Evolutionary conservation across 1,140 invertebrate genomes (phyloP).

Genomic region (Drosophila mojavensis): DNA sequence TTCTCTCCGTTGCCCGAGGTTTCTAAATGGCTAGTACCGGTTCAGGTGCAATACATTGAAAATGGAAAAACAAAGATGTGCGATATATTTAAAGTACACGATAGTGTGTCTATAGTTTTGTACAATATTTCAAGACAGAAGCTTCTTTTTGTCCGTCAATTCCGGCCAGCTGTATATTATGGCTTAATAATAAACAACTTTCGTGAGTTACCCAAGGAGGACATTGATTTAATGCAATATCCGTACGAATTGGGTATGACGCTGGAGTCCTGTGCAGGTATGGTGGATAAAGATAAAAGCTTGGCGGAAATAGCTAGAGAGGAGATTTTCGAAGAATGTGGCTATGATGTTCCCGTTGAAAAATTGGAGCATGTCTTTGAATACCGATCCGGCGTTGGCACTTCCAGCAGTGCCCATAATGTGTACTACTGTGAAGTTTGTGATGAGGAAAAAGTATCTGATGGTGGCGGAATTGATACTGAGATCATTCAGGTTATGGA

Average conservation of each 20-base stretch:
- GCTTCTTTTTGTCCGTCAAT: conserved; percentile 95
- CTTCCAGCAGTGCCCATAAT: conserved; percentile 89
- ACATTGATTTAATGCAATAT: conserved; percentile 89
- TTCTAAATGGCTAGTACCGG: conserved; percentile 88
- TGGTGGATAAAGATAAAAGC: conserved; percentile 93
- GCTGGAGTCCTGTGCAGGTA: conserved; percentile 96
- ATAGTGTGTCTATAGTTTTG: conserved; percentile 92
- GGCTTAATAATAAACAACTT: conserved; percentile 72
- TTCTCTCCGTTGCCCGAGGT: conserved; percentile 86
- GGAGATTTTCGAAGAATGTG: conserved; percentile 97
- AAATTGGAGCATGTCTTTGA: conserved; percentile 88
- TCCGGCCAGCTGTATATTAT: conserved; percentile 93
- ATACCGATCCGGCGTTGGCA: conserved; percentile 89
- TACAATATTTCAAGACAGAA: conserved; percentile 91
- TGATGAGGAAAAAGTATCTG: conserved; percentile 86
- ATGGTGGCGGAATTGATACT: conserved; percentile 93
- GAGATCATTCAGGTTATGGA: conserved; percentile 98
- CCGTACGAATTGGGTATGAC: conserved; percentile 91
- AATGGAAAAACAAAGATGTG: conserved; percentile 87
- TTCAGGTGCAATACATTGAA: conserved; percentile 87
- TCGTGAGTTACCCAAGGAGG: conserved; percentile 85
- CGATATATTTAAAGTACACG: conserved; percentile 88
- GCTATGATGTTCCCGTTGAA: conserved; percentile 91
- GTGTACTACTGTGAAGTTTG: conserved; percentile 96
- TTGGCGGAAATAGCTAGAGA: conserved; percentile 92